These are phyloP conservation scores for Nyleta sp. DNA, from an alignment of 2,888 invertebrate genomes.

Conservation along the genomic window DNA sequence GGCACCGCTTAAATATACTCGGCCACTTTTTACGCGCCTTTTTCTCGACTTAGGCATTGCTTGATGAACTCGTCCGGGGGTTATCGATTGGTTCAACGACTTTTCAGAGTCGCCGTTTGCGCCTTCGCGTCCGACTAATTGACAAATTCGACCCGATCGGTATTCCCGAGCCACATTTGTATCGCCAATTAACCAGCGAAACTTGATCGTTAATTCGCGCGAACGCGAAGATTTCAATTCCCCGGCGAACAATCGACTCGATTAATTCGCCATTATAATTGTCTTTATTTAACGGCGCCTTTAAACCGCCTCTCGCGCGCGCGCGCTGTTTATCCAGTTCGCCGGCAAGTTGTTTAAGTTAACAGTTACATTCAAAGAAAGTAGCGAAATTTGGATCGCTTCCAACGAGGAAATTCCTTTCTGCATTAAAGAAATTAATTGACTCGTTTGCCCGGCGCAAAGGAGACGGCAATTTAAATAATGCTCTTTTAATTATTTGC, in stretches of 20 bases:
- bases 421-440: slow-evolving; percentile 46
- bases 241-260: background rate
- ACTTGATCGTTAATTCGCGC: no score
- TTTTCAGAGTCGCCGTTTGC: slow-evolving; percentile 33
- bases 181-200: no score
- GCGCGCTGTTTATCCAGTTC: slow-evolving; percentile 30
- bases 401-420: slow-evolving; percentile 31
- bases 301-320: slow-evolving; percentile 5
- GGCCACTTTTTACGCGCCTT: slow-evolving; percentile 12
- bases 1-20: slow-evolving; percentile 32
- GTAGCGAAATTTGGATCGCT: slow-evolving; percentile 38
- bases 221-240: no score
- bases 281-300: background rate
- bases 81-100: slow-evolving; percentile 48
- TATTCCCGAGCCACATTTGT: no score
- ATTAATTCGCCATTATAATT: background rate
- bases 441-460: slow-evolving; percentile 9
- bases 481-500: slow-evolving; percentile 21
- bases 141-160: slow-evolving; percentile 32
- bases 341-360: slow-evolving; percentile 32
- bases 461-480: slow-evolving; percentile 5
- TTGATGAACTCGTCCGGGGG: slow-evolving; percentile 29
- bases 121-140: slow-evolving; percentile 10
- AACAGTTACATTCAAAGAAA: slow-evolving; percentile 47
- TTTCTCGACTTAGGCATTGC: slow-evolving; percentile 5